Conservation (phyloP, 2,888 invertebrate genomes). For the Venustoraphidia nigricollis region DNA sequence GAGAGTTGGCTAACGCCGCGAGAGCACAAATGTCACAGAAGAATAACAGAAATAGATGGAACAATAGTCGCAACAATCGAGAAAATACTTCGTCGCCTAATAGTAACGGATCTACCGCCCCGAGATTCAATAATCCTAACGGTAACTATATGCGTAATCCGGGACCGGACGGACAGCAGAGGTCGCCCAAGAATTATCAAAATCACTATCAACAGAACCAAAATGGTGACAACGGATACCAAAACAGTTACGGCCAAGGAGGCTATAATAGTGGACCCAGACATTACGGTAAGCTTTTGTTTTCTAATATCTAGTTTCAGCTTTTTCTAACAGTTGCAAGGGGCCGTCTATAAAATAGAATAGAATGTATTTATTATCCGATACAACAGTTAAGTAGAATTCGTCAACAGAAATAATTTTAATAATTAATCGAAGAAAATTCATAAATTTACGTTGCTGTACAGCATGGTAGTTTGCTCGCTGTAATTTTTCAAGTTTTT, state of each 20-base stretch:
- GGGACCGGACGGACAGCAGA: conserved; percentile 24
- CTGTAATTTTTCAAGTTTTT: too few relatives aligned
- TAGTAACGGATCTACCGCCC: conserved; percentile 26
- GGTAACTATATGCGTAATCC: conserved; percentile 16
- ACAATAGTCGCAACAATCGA: conserved; percentile 46
- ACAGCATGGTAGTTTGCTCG: too few relatives aligned
- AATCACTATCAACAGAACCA: conserved; percentile 32
- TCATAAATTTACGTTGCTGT: too few relatives aligned
- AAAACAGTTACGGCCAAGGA: conserved; percentile 25
- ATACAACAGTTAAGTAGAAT: too few relatives aligned
- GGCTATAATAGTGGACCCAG: too few relatives aligned
- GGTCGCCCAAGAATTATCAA: conserved; percentile 22
- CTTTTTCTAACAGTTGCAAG: too few relatives aligned
- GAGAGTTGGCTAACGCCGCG: conserved; percentile 51
- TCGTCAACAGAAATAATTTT: too few relatives aligned
- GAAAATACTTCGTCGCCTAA: conserved; percentile 37
- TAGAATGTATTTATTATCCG: too few relatives aligned
- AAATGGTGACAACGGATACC: conserved; percentile 25
- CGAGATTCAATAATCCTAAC: conserved; percentile 27
- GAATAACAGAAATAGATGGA: conserved; percentile 25
- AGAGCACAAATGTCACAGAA: conserved; percentile 27
- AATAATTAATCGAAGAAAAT: too few relatives aligned
- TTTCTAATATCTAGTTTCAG: conserved; percentile 26
- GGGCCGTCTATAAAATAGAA: too few relatives aligned
- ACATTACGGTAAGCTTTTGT: too few relatives aligned